Evolutionary conservation across 2,888 invertebrate species (phyloP).

Genomic region (Cosmopolites sordidus): DNA sequence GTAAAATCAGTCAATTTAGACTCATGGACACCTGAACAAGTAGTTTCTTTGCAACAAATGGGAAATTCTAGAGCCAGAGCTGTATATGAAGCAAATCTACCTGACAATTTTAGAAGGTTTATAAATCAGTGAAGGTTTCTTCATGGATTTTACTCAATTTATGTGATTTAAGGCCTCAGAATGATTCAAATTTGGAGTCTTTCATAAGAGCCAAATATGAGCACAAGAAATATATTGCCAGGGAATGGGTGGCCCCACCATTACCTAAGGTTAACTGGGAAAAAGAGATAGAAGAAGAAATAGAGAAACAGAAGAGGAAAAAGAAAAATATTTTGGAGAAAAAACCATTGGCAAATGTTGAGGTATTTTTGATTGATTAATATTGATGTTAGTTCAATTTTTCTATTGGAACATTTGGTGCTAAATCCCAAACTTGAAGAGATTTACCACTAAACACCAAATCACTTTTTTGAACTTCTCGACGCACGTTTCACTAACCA

Average conservation of each 20-base stretch:
- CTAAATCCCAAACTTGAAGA: too few species aligned
- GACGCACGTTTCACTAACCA: too few species aligned
- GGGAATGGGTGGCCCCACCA: slow-evolving; percentile 90
- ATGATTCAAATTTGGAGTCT: slow-evolving; percentile 86
- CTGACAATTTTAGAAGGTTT: slow-evolving; percentile 77
- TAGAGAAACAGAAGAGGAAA: slow-evolving; percentile 76
- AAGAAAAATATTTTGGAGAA: slow-evolving; percentile 59
- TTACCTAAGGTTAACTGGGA: slow-evolving; percentile 76
- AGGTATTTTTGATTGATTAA: slow-evolving; percentile 24
- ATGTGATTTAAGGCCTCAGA: slow-evolving; percentile 68
- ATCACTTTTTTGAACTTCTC: too few species aligned
- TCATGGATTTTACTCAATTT: not conserved
- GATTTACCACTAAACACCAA: too few species aligned
- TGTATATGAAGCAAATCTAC: slow-evolving; percentile 95
- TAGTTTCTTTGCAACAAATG: slow-evolving; percentile 87
- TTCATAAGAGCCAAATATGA: slow-evolving; percentile 99
- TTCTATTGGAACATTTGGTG: too few species aligned
- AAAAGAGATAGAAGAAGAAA: slow-evolving; percentile 75
- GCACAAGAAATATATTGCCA: slow-evolving; percentile 97
- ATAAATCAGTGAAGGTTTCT: not conserved
- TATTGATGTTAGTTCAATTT: too few species aligned
- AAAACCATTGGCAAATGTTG: slow-evolving; percentile 44
- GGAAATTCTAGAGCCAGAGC: slow-evolving; percentile 95
- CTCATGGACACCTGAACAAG: slow-evolving; percentile 96
- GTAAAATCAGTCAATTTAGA: slow-evolving; percentile 98